These are phyloP conservation scores for Drosophila conformis DNA, from an alignment of 2,888 invertebrate genomes.

Conservation along the genomic window DNA sequence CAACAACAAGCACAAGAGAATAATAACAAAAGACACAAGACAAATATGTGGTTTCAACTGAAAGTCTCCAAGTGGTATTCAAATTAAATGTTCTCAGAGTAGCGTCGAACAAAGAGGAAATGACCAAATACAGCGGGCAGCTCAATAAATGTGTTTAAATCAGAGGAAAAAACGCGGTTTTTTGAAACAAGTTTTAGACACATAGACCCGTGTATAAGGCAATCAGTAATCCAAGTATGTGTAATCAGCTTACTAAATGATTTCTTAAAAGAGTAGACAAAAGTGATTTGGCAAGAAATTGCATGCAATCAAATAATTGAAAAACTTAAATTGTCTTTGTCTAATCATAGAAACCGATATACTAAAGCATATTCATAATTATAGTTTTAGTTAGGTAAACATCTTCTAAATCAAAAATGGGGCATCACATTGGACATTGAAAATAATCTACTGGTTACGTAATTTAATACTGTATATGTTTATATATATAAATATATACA, in stretches of 20 bases:
- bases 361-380: not conserved
- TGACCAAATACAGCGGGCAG: conserved; percentile 63
- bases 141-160: conserved; percentile 1
- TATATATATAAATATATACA: not conserved
- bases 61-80: conserved; percentile 54
- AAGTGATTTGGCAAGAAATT: not conserved
- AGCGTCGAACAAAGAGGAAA: conserved; percentile 56
- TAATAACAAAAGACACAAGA: conserved; percentile 27
- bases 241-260: conserved; percentile 14
- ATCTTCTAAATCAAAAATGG: not conserved
- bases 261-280: not conserved
- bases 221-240: conserved; percentile 1
- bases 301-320: not conserved
- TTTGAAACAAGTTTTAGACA: conserved; percentile 55
- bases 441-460: not conserved
- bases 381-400: not conserved
- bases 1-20: conserved; percentile 28
- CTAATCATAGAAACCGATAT: not conserved
- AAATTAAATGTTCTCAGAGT: conserved; percentile 65
- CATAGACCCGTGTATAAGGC: not conserved
- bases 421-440: not conserved
- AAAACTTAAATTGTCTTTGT: not conserved
- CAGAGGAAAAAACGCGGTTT: conserved; percentile 18
- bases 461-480: not conserved
- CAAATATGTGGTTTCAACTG: conserved; percentile 54